A percentile compares a stretch with the other conserved stretches of the same genome.
phyloP scores from a whole-genome alignment of 1,140 invertebrate species.

The Ceratosolen solmsi region DNA sequence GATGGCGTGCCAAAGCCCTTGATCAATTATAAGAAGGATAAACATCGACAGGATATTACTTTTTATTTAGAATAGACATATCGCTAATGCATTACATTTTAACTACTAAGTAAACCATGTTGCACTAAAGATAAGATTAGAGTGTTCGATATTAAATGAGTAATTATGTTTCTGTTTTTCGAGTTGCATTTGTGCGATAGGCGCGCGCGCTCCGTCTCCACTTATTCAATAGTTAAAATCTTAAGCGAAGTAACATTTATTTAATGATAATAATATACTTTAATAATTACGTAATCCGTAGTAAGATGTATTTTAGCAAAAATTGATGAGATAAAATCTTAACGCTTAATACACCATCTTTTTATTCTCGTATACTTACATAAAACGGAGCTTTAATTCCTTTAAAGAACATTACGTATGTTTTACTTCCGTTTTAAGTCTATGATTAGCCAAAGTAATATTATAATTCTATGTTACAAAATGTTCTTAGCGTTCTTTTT shows the following conservation, averaged over 20 bases:
- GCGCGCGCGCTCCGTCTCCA: neutral
- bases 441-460: neutral
- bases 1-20: neutral
- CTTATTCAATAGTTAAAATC: no score
- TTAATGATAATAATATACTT: neutral
- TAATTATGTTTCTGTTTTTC: slow-evolving; percentile 4
- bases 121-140: neutral
- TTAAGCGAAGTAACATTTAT: neutral
- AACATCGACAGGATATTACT: slow-evolving; percentile 7
- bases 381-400: neutral
- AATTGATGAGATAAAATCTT: neutral
- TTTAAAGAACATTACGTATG: neutral
- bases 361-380: neutral
- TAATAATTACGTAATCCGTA: neutral
- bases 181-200: neutral
- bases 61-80: neutral
- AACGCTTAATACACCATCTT: neutral
- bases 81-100: slow-evolving; percentile 13
- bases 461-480: neutral
- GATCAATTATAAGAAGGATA: slow-evolving; percentile 12
- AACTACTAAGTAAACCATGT: slow-evolving; percentile 5
- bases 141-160: slow-evolving; percentile 1
- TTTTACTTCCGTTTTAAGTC: slow-evolving; percentile 4
- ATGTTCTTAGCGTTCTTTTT: slow-evolving; percentile 4
- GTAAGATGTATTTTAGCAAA: neutral